Percentiles rank a stretch among this genome's conserved stretches.
phyloP scores from a whole-genome alignment of 2,113 vertebrate genomes.

The Nematolebias whitei region DNA sequence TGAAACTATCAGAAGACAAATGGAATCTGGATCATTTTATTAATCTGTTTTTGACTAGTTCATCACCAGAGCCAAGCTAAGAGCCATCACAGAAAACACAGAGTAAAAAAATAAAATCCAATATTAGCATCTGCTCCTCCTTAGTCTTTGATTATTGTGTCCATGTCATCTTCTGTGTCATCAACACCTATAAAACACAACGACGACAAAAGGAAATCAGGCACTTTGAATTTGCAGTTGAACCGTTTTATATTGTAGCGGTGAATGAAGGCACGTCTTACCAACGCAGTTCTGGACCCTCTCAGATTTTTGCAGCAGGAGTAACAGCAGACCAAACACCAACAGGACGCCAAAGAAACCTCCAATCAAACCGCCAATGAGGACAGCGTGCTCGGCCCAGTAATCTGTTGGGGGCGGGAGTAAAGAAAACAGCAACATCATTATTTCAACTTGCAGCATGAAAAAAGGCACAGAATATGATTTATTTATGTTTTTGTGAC shows the following conservation, averaged over 20 bases:
- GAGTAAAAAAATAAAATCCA: not conserved
- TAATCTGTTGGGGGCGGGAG: slow-evolving; percentile 58
- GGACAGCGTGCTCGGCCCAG: slow-evolving; percentile 23
- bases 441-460: not conserved
- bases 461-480: not conserved
- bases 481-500: not conserved
- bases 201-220: not conserved
- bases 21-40: not conserved
- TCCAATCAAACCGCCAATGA: slow-evolving; percentile 74
- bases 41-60: not conserved
- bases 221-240: not conserved
- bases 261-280: slow-evolving; percentile 49
- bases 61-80: not conserved
- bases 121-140: not conserved
- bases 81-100: not conserved
- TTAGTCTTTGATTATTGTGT: slow-evolving; percentile 49
- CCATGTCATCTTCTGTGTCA: slow-evolving; percentile 54
- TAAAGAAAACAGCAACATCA: not conserved
- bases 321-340: slow-evolving; percentile 47
- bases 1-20: not conserved
- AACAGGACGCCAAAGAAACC: slow-evolving; percentile 70
- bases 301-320: slow-evolving; percentile 61
- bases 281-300: slow-evolving; percentile 66
- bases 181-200: slow-evolving; percentile 52
- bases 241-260: not conserved